Base-by-base conservation (phyloP, 2,113 vertebrate genomes). In the Callopanchax toddi region DNA sequence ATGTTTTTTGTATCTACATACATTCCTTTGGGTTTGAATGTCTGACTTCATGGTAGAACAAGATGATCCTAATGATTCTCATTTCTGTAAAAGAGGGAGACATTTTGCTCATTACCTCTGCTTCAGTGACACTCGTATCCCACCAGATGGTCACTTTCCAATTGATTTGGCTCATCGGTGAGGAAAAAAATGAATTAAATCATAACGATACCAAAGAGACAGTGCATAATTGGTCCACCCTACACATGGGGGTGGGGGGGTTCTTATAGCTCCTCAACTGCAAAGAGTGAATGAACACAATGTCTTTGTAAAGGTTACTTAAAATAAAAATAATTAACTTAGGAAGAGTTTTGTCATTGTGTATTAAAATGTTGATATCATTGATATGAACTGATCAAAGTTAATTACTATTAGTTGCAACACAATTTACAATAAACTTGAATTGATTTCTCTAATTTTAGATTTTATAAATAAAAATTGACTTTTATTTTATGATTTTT, bases 121-220 rank as follows among this genome's bases (percentile, higher is more conserved):
- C 91, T 90, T 85, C 84, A 90, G 74, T 91, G 87, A 73, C 89
- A 86, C 76, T 89, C 84, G 81, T 79, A 88, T 84, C 87, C 80
- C 87, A 92, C 88, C 92, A 95, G 94, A 95, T 94, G 93, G 94
- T 95, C 92, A 94, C 93, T 95, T 94, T 95, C 91, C 89, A 92
- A 94, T 90, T 94, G 91, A 91, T 94, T 94, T 94, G 89, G 90
- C 92, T 93, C 92, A 89, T 91, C 87, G 91, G 90, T 87, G 86
- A 83, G 90, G 92, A 92, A 93, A 93, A 92, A 91, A 71, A 83
- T 34, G 90, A 94, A 94, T 94, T 92, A 92, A 94, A 95, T 93
- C 89, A 91, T 91, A 92, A 93, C 87, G 80, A 88, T 79, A 83
- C 91, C 89, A 26, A 83, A 76, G 92, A 96, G 92, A 95, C 83